These are phyloP conservation scores for Drosophila pruinosa DNA, from an alignment of 1,140 invertebrate species.

Conservation along the genomic window DNA sequence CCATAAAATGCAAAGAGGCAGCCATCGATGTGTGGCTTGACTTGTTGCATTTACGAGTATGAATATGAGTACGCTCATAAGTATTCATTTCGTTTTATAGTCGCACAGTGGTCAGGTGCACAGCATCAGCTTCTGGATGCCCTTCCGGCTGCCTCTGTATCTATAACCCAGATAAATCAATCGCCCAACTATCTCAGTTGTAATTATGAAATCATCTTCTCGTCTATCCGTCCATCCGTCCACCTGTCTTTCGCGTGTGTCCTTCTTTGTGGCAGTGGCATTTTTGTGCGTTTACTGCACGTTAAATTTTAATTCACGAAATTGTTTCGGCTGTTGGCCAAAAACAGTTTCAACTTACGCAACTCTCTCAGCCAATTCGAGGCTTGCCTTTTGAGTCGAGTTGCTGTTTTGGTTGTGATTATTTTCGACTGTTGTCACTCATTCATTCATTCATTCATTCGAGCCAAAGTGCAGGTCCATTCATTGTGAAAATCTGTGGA, in stretches of 20 bases:
- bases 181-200: background rate
- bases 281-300: slow-evolving; percentile 58
- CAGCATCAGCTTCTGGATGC: too few species aligned
- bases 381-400: slow-evolving; percentile 23
- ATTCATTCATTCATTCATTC: slow-evolving; percentile 32
- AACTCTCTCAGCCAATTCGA: slow-evolving; percentile 25
- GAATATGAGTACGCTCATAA: background rate
- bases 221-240: background rate
- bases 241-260: background rate
- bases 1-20: slow-evolving; percentile 75
- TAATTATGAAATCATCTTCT: slow-evolving; percentile 48
- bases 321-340: slow-evolving; percentile 54
- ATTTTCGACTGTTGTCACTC: slow-evolving; percentile 1
- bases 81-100: slow-evolving; percentile 3
- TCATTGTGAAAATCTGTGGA: slow-evolving; percentile 55
- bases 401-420: slow-evolving; percentile 4
- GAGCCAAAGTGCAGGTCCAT: slow-evolving; percentile 14
- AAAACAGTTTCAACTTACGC: slow-evolving; percentile 51
- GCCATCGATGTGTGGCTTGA: slow-evolving; percentile 32
- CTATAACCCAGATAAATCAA: background rate
- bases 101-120: background rate
- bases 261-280: slow-evolving; percentile 22
- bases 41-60: slow-evolving; percentile 33
- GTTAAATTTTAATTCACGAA: slow-evolving; percentile 72
- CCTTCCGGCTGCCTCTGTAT: background rate